phyloP scores from a whole-genome alignment of 2,113 vertebrate genomes.

The Varanus komodoensis region DNA sequence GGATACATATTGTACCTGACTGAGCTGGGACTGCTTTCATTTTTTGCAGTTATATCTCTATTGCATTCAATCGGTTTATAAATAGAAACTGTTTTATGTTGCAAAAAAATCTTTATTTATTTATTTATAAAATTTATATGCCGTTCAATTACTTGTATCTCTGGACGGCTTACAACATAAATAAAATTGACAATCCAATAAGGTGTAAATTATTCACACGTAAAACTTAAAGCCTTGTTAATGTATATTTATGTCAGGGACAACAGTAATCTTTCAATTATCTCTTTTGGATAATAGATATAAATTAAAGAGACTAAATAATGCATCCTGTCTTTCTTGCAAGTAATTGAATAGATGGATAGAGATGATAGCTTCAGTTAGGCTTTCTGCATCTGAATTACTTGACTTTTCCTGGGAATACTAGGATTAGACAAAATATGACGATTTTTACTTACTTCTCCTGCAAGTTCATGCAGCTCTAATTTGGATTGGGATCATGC shows the following conservation, averaged over 20 bases:
- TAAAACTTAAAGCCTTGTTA: background rate
- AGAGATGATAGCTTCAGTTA: background rate
- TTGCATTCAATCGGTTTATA: conserved; percentile 21
- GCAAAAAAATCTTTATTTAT: too few species aligned
- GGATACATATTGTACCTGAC: conserved; percentile 24
- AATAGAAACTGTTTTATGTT: background rate
- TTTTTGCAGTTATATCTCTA: background rate
- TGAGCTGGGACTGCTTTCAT: conserved; percentile 28
- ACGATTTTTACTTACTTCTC: too few species aligned
- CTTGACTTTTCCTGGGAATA: background rate
- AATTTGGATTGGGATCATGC: too few species aligned
- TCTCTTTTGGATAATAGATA: background rate
- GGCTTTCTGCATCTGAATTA: background rate
- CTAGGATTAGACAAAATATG: too few species aligned
- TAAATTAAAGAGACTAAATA: background rate
- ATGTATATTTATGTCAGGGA: background rate
- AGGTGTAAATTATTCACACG: too few species aligned
- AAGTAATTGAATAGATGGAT: background rate
- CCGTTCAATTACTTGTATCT: too few species aligned
- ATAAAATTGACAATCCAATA: too few species aligned
- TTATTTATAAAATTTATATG: too few species aligned
- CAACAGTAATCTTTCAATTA: background rate
- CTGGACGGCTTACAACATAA: too few species aligned
- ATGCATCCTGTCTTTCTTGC: background rate
- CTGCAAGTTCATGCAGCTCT: too few species aligned